A percentile compares a stretch with the other conserved stretches of the same genome.
Evolutionary conservation across 2,888 invertebrate genomes (phyloP).

Genomic region (Drosophila formosana): DNA sequence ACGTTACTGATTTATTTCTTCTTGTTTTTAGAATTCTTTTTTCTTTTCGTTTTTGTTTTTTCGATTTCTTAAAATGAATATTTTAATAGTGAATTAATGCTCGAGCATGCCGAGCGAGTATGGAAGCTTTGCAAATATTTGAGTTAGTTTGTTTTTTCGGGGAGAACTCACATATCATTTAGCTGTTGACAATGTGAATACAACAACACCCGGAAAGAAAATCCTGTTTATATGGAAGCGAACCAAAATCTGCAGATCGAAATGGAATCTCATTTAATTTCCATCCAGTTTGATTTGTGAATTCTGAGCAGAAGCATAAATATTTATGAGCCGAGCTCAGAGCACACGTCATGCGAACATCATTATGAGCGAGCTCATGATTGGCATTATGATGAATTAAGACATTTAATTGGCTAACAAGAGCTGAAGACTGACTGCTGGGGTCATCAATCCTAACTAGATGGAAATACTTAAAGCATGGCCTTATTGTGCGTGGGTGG

Average conservation of each 20-base stretch:
- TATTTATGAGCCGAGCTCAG: constrained; percentile 53
- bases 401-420: constrained; percentile 41
- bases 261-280: constrained; percentile 44
- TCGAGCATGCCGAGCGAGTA: constrained; percentile 48
- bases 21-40: constrained; percentile 4
- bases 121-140: constrained; percentile 51
- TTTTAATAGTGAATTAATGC: constrained; percentile 36
- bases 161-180: constrained; percentile 11
- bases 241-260: constrained; percentile 15
- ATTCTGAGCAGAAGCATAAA: constrained; percentile 58
- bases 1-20: constrained; percentile 9
- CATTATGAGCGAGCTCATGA: constrained; percentile 11
- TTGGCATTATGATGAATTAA: constrained; percentile 19
- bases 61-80: constrained; percentile 23
- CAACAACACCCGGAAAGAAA: constrained; percentile 61
- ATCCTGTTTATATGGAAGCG: constrained; percentile 27
- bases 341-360: constrained; percentile 16
- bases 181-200: constrained; percentile 3
- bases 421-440: constrained; percentile 28
- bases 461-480: constrained; percentile 13
- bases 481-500: constrained; percentile 21
- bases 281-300: constrained; percentile 58
- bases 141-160: constrained; percentile 10
- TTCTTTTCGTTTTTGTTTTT: constrained; percentile 19
- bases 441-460: constrained; percentile 43